phyloP scores from a whole-genome alignment of 2,113 vertebrate species.

The Trematomus loennbergii region DNA sequence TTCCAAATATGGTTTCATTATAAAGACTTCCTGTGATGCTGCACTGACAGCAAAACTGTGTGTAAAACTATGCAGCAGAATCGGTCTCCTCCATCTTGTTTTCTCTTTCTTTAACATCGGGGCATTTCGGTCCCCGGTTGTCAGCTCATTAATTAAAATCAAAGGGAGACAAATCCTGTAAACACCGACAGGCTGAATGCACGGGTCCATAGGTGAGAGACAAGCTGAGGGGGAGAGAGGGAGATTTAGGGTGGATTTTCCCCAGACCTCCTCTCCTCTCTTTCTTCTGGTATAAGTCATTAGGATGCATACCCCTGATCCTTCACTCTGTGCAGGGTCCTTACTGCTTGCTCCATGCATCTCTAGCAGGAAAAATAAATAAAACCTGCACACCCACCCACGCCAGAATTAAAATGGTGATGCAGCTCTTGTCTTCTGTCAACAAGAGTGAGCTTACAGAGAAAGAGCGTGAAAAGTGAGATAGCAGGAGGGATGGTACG shows the following conservation, averaged over 20 bases:
- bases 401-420: slow-evolving; percentile 75
- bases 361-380: slow-evolving; percentile 41
- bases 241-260: slow-evolving; percentile 59
- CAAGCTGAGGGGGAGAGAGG: slow-evolving; percentile 19
- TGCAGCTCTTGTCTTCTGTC: slow-evolving; percentile 75
- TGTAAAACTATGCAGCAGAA: slow-evolving; percentile 23
- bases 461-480: slow-evolving; percentile 36
- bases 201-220: slow-evolving; percentile 44
- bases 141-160: slow-evolving; percentile 63
- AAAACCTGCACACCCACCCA: slow-evolving; percentile 57
- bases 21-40: not conserved
- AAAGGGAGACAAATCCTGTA: slow-evolving; percentile 71
- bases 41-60: not conserved
- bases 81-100: slow-evolving; percentile 34
- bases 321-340: slow-evolving; percentile 40
- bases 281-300: slow-evolving; percentile 64
- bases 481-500: slow-evolving; percentile 16
- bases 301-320: slow-evolving; percentile 69
- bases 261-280: slow-evolving; percentile 36
- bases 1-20: not conserved
- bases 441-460: slow-evolving; percentile 56
- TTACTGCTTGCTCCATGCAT: slow-evolving; percentile 44
- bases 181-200: slow-evolving; percentile 52
- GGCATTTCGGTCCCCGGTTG: slow-evolving; percentile 27
- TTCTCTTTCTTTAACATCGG: slow-evolving; percentile 19